Evolutionary conservation across 2,888 invertebrate genomes (phyloP).

Genomic region (Bursaphelenchus okinawaensis): DNA sequence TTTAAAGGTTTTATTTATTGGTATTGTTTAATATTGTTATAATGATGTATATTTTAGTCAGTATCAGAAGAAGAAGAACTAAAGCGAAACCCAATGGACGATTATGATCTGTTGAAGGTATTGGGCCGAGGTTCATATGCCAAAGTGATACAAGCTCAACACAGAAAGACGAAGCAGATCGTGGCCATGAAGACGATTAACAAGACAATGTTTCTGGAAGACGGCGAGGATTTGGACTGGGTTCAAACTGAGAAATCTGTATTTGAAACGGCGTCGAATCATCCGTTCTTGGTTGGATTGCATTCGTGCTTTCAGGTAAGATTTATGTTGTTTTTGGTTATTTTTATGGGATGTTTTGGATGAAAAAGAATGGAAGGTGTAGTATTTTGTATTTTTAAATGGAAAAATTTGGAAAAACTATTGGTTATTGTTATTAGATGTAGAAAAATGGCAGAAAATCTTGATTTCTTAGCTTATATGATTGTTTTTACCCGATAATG

Average conservation of each 20-base stretch:
- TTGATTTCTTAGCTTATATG: too few relatives aligned
- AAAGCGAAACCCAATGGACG: slow-evolving; percentile 66
- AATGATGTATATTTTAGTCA: too few relatives aligned
- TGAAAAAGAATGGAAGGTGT: too few relatives aligned
- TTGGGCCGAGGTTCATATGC: slow-evolving; percentile 98
- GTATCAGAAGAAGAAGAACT: too few relatives aligned
- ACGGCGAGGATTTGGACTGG: slow-evolving; percentile 73
- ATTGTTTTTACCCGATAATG: too few relatives aligned
- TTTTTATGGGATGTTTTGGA: neutral
- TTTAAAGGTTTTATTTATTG: neutral
- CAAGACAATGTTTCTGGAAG: slow-evolving; percentile 95
- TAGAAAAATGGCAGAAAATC: too few relatives aligned
- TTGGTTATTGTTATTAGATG: too few relatives aligned
- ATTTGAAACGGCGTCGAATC: slow-evolving; percentile 98
- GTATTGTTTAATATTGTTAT: neutral
- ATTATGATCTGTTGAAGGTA: slow-evolving; percentile 94
- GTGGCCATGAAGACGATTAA: slow-evolving; percentile 99
- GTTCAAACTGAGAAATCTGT: slow-evolving; percentile 99
- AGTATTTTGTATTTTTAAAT: too few relatives aligned
- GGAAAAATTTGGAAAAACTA: too few relatives aligned
- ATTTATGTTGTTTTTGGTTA: too few relatives aligned
- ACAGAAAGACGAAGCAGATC: slow-evolving; percentile 85
- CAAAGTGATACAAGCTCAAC: slow-evolving; percentile 80
- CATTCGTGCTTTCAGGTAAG: slow-evolving; percentile 90
- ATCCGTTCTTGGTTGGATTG: slow-evolving; percentile 95